Base-by-base conservation (phyloP, 1,140 invertebrate genomes). In the Lordiphosa mommai region DNA sequence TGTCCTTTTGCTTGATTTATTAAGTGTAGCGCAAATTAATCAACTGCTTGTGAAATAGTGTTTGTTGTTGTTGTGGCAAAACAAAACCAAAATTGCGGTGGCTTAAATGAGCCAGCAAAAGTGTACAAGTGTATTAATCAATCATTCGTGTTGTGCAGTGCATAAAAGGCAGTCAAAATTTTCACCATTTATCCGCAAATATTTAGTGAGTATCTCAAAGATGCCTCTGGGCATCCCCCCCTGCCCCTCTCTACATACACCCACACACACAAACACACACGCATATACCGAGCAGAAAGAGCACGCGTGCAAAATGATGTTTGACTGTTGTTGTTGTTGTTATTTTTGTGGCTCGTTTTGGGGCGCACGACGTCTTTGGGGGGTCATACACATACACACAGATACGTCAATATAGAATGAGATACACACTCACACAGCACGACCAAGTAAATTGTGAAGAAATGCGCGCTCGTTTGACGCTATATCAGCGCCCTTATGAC, bases 131-230 rank as follows among this genome's bases (percentile, higher is more conserved):
- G 56, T 30, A 59, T 53, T 53, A 27, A 27, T 27, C 23, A 27
- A 27, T 61, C 8, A 40, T 68, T 61, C 36, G 44, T 43, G 44
- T 63, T 41, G 56, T 64, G 48, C 44, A 55, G 73, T 69, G 56
- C 59, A 65, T 73, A 66, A 79, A 72, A 72, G 74, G 61, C 70
- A 71, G 77, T 86, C 86, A 88, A 88, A 86, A 88, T 88, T 88
- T 88, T 88, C 80, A 85, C 79, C 80, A 85, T 85, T 80, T 85
- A 85, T 88, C 86, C 86, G 59, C 86, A 88, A 87, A 87, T 88
- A 74, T 88, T 79, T 88, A 86, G 86, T 88, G 72, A 88, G 86
- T 88, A 87, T 74, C 74, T 72, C 69, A 49, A 61, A 84, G 76
- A 71, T 71, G 64, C 38, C 74, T 67, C 38, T 60, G 59, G 52